Percentiles rank a stretch among this genome's conserved stretches.
These are phyloP conservation scores for Poecilia wingei DNA, from an alignment of 2,797 vertebrate genomes.

Conservation along the genomic window DNA sequence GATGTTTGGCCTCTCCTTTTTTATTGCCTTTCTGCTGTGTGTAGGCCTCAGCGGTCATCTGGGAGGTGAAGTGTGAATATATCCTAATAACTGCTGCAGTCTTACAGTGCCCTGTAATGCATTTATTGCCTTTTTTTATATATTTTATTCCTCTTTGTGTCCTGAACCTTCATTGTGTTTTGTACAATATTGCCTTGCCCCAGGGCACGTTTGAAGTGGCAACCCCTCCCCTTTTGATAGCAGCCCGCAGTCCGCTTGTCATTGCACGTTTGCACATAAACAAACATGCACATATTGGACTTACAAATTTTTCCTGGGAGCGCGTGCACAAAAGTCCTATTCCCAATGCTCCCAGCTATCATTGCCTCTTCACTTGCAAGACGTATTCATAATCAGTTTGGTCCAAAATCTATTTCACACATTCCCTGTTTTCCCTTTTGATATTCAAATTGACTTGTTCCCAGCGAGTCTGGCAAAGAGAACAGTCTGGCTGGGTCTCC, in stretches of 20 bases:
- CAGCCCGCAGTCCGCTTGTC: constrained; percentile 32
- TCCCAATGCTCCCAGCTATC: constrained; percentile 40
- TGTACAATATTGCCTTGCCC: constrained; percentile 61
- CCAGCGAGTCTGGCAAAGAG: constrained; percentile 49
- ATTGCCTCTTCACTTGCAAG: constrained; percentile 36
- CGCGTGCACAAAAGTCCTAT: constrained; percentile 19
- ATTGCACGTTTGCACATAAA: constrained; percentile 27
- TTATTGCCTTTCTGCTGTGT: constrained; percentile 44
- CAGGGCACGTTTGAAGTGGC: constrained; percentile 55
- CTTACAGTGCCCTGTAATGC: constrained; percentile 35
- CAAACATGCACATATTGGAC: constrained; percentile 38
- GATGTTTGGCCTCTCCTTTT: constrained; percentile 38
- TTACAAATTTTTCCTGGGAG: constrained; percentile 17
- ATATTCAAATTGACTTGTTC: constrained; percentile 69
- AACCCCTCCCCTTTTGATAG: constrained; percentile 16
- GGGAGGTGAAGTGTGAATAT: constrained; percentile 65
- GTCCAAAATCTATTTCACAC: constrained; percentile 63
- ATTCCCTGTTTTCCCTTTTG: constrained; percentile 54
- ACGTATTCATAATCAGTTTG: constrained; percentile 53
- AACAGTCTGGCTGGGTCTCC: constrained; percentile 30
- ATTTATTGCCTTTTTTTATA: constrained; percentile 40
- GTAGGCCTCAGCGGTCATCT: constrained; percentile 58
- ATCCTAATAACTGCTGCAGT: constrained; percentile 62
- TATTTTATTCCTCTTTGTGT: constrained; percentile 52
- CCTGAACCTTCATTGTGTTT: constrained; percentile 39